These are phyloP conservation scores for Bostrychus sinensis DNA, from an alignment of 2,113 vertebrate genomes.

Conservation along the genomic window DNA sequence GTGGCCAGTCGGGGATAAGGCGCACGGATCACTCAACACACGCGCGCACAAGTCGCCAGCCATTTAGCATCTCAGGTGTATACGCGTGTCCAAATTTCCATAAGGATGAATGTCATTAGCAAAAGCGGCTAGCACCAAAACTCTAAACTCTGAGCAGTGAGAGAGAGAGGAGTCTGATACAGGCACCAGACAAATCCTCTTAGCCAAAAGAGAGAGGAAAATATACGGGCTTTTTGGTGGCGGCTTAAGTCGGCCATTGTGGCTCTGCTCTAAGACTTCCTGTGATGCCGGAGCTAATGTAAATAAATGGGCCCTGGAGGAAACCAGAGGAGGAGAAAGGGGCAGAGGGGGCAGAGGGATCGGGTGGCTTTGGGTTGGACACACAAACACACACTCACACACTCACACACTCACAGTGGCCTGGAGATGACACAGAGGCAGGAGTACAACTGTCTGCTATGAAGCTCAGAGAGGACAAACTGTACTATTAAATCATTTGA, in stretches of 20 bases:
- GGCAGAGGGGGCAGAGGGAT: slow-evolving; percentile 36
- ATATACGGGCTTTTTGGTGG: slow-evolving; percentile 74
- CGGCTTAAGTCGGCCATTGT: slow-evolving; percentile 79
- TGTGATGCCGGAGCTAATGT: slow-evolving; percentile 73
- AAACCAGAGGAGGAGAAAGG: slow-evolving; percentile 45
- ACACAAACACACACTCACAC: neutral
- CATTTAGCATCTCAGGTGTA: slow-evolving; percentile 67
- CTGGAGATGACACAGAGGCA: neutral
- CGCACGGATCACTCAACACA: slow-evolving; percentile 49
- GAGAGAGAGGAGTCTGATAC: slow-evolving; percentile 68
- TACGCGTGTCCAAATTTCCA: slow-evolving; percentile 67
- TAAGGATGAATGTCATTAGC: slow-evolving; percentile 76
- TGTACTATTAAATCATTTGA: no score
- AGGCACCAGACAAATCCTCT: slow-evolving; percentile 81
- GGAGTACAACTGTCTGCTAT: neutral
- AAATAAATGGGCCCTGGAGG: slow-evolving; percentile 72
- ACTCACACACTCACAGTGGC: no score
- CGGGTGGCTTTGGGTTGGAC: slow-evolving; percentile 36
- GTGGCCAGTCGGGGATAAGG: slow-evolving; percentile 75
- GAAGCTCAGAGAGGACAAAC: neutral
- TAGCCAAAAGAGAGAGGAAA: slow-evolving; percentile 63
- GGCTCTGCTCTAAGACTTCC: slow-evolving; percentile 75
- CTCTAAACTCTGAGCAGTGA: slow-evolving; percentile 56
- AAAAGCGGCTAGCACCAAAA: slow-evolving; percentile 58
- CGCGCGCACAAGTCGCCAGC: slow-evolving; percentile 59